Evolutionary conservation across 2,888 invertebrate genomes (phyloP), one percentile per base, ranked within the genome.

Genomic region (Plebejus argus): DNA sequence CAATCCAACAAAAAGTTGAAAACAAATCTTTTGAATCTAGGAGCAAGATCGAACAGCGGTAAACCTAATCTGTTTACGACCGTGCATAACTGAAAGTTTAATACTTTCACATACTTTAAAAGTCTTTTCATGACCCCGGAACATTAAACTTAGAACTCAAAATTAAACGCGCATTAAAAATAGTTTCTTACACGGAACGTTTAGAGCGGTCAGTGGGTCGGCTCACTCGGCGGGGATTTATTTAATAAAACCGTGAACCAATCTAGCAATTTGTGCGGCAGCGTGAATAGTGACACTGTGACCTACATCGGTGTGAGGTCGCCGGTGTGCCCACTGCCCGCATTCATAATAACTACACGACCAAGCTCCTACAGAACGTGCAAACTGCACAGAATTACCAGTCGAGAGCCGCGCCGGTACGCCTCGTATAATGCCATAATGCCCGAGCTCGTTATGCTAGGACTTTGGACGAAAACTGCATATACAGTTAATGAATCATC

Each of bases 301-400:
- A 92, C 93, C 92, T 84, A 91, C 87, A 88, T 90, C 84, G 82
- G 78, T 88, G 88, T 86, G 87, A 82, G 88, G 85, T 86, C 87
- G 84, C 82, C 85, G 85, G 84, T 85, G 81, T 81, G 81, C 79
- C 80, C 79, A 84, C 81, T 81, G 81, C 79, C 80, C 79, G 84
- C 81, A 82, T 82, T 82, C 81, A 78, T 79, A 81, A 81, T 80
- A 77, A 79, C 80, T 79, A 80, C 78, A 78, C 77, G 79, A 79
- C 81, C 79, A 79, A 79, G 76, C 76, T 78, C 77, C 79, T 80
- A 80, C 78, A 77, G 81, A 80, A 81, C 76, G 76, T 79, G 77
- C 76, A 70, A 23, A 71, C 71, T 71, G 35, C 66, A 66, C 66
- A 66, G 66, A 28, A 66, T 66, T 66, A 66, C 28, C 66, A 33